A percentile compares a stretch with the other conserved stretches of the same genome.
These are phyloP conservation scores for Glaucidium brasilianum DNA, from an alignment of 2,113 vertebrate genomes.

Conservation along the genomic window DNA sequence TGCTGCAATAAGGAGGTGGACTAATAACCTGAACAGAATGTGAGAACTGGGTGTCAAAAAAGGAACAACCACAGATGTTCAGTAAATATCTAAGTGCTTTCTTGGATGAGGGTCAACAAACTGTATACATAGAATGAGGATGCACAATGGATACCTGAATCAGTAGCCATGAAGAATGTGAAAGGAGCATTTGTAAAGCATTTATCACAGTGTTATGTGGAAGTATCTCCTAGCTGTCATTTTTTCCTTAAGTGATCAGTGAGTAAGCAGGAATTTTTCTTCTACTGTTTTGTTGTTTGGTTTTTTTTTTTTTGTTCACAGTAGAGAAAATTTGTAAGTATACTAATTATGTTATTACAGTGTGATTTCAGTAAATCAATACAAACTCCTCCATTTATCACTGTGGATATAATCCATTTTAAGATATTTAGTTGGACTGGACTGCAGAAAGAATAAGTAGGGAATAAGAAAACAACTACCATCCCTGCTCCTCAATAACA, in stretches of 20 bases:
- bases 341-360: slow-evolving; percentile 1
- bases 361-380: slow-evolving; percentile 40
- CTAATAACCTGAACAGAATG: neutral
- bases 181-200: neutral
- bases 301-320: neutral
- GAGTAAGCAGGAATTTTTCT: neutral
- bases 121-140: neutral
- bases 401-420: neutral
- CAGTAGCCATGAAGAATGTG: neutral
- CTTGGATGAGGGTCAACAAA: neutral
- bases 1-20: neutral
- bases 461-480: neutral
- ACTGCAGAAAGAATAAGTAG: neutral
- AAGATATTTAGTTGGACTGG: neutral
- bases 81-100: neutral
- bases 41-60: neutral
- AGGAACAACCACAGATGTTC: neutral
- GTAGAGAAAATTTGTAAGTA: neutral
- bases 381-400: neutral
- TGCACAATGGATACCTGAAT: neutral
- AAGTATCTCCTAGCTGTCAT: neutral
- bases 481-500: neutral
- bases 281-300: neutral
- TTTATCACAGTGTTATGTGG: neutral
- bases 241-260: neutral